phyloP scores from a whole-genome alignment of 2,888 invertebrate genomes.

The Drosophila prostipennis region DNA sequence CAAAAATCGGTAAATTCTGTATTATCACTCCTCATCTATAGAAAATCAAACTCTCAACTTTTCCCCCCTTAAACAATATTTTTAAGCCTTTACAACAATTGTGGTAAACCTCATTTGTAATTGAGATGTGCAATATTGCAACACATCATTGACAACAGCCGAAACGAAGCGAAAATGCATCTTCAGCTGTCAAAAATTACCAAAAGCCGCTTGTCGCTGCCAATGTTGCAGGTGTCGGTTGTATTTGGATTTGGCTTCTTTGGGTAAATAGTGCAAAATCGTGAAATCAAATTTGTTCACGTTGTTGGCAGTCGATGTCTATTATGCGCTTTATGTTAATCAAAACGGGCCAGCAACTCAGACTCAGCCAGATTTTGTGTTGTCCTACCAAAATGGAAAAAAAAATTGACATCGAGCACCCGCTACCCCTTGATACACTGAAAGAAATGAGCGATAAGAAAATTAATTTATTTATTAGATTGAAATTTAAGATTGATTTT shows the following conservation, averaged over 20 bases:
- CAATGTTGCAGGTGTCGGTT: constrained; percentile 46
- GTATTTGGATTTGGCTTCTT: constrained; percentile 10
- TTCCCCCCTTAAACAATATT: neutral
- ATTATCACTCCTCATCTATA: too few relatives aligned
- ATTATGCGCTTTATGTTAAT: constrained; percentile 59
- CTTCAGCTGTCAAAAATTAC: constrained; percentile 39
- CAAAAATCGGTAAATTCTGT: too few relatives aligned
- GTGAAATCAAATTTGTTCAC: constrained; percentile 61
- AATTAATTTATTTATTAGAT: too few relatives aligned
- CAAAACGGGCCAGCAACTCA: constrained; percentile 42
- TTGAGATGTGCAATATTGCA: constrained; percentile 48
- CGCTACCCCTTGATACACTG: neutral
- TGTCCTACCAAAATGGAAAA: constrained; percentile 32
- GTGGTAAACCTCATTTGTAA: constrained; percentile 16
- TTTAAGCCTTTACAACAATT: constrained; percentile 1
- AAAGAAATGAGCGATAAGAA: too few relatives aligned
- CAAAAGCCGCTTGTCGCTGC: constrained; percentile 25
- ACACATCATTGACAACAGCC: constrained; percentile 42
- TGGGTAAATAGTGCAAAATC: constrained; percentile 56
- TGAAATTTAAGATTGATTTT: too few relatives aligned
- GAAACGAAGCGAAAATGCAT: constrained; percentile 20
- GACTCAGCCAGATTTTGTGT: constrained; percentile 28
- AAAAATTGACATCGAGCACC: constrained; percentile 18
- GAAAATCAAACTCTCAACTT: too few relatives aligned
- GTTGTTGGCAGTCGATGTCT: constrained; percentile 56